phyloP scores from a whole-genome alignment of 2,888 invertebrate genomes.

The Harmothoe impar region DNA sequence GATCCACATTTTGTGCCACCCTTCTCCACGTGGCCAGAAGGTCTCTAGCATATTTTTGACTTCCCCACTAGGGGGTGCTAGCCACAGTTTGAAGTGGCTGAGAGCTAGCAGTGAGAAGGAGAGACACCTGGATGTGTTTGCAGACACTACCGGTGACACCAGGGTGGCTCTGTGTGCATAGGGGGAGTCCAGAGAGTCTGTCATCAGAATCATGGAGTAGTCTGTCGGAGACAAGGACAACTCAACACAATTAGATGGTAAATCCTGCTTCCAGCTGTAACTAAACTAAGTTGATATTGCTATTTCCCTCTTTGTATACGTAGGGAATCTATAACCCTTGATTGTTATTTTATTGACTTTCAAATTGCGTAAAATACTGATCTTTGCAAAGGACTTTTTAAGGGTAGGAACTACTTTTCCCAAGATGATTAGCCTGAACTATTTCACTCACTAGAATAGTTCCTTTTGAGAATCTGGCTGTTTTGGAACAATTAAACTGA shows the following conservation, averaged over 20 bases:
- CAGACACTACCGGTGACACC: neutral
- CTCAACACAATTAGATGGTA: neutral
- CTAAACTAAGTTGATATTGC: too few relatives aligned
- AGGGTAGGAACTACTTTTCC: too few relatives aligned
- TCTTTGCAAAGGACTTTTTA: too few relatives aligned
- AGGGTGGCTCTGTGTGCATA: neutral
- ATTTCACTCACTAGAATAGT: too few relatives aligned
- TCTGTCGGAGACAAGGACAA: neutral
- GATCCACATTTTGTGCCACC: neutral
- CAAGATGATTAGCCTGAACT: too few relatives aligned
- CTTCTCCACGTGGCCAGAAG: neutral
- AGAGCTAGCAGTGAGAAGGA: neutral
- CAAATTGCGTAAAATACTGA: too few relatives aligned
- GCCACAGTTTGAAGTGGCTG: slow-evolving; percentile 1
- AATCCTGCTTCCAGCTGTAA: too few relatives aligned
- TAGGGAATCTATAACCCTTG: too few relatives aligned
- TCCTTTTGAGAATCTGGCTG: too few relatives aligned
- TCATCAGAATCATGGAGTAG: neutral
- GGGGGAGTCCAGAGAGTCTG: neutral
- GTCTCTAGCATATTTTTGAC: neutral
- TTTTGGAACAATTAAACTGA: too few relatives aligned
- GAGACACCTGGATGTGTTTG: slow-evolving; percentile 1
- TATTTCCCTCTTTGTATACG: too few relatives aligned
- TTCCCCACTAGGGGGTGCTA: neutral
- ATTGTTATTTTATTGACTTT: too few relatives aligned